Percentiles rank a stretch among this genome's conserved stretches.
These are phyloP conservation scores for Aurelia aurita complex sp. Pacific DNA, from an alignment of 30 jellyfish, hydroid and myxozoan genomes.

Conservation along the genomic window DNA sequence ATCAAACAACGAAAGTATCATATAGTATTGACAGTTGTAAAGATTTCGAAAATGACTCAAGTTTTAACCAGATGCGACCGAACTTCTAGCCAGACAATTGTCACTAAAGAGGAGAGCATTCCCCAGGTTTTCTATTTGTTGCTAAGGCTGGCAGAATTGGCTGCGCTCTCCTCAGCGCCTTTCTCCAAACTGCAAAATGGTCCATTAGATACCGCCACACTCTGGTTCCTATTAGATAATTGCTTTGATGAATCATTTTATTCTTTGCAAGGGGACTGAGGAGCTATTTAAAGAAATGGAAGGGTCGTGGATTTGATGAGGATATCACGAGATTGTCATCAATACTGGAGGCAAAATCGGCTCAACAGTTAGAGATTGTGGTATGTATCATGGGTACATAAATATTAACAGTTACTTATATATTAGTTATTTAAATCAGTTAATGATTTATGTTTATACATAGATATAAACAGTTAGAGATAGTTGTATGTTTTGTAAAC, in stretches of 20 bases:
- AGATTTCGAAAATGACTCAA: too few species aligned
- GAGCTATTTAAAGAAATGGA: slow-evolving; percentile 63
- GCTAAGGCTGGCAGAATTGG: too few species aligned
- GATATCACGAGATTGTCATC: slow-evolving; percentile 42
- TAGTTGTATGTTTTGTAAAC: slow-evolving; percentile 35
- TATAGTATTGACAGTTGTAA: too few species aligned
- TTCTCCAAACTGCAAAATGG: too few species aligned
- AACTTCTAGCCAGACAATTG: too few species aligned
- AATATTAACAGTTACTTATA: not conserved
- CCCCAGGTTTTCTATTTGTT: too few species aligned
- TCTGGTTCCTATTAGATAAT: too few species aligned
- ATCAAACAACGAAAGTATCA: too few species aligned
- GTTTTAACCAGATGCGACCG: too few species aligned
- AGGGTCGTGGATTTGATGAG: slow-evolving; percentile 64
- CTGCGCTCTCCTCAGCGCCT: too few species aligned
- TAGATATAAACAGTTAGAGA: slow-evolving; percentile 21
- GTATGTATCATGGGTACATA: slow-evolving; percentile 15
- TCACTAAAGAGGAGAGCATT: too few species aligned
- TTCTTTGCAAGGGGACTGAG: slow-evolving; percentile 47
- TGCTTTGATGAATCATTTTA: not conserved
- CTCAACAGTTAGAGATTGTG: slow-evolving; percentile 57
- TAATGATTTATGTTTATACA: not conserved
- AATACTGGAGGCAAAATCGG: slow-evolving; percentile 61
- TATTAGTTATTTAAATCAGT: not conserved
- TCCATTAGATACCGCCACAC: too few species aligned